phyloP scores from a whole-genome alignment of 2,888 invertebrate genomes.

The Epirrhoe tristata region DNA sequence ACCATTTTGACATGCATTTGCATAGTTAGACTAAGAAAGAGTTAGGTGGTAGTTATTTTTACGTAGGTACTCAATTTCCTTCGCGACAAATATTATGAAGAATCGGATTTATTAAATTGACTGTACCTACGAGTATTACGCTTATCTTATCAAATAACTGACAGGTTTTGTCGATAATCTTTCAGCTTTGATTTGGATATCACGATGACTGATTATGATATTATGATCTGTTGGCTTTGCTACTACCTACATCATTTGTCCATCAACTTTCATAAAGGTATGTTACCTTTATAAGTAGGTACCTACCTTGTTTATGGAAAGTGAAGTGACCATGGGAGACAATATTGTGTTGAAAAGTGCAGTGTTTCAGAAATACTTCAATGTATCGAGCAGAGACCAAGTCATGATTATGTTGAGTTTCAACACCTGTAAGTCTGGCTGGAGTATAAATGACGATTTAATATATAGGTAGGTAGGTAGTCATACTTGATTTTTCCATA shows the following conservation, averaged over 20 bases:
- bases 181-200: neutral
- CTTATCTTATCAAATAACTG: neutral
- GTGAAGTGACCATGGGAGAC: neutral
- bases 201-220: neutral
- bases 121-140: neutral
- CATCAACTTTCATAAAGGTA: no score
- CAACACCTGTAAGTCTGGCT: neutral
- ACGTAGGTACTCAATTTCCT: no score
- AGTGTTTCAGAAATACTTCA: neutral
- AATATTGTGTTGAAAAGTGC: neutral
- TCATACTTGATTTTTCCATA: no score
- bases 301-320: neutral
- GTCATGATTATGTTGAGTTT: neutral
- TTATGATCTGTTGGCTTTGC: neutral
- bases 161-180: neutral
- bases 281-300: no score
- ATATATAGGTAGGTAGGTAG: neutral
- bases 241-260: constrained; percentile 2
- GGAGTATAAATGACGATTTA: neutral
- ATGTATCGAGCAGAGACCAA: neutral
- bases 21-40: no score
- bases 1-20: no score
- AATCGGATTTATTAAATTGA: neutral
- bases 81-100: no score
- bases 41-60: no score